Base-by-base conservation (phyloP, 2,113 vertebrate genomes). In the Todiramphus saurophagus region DNA sequence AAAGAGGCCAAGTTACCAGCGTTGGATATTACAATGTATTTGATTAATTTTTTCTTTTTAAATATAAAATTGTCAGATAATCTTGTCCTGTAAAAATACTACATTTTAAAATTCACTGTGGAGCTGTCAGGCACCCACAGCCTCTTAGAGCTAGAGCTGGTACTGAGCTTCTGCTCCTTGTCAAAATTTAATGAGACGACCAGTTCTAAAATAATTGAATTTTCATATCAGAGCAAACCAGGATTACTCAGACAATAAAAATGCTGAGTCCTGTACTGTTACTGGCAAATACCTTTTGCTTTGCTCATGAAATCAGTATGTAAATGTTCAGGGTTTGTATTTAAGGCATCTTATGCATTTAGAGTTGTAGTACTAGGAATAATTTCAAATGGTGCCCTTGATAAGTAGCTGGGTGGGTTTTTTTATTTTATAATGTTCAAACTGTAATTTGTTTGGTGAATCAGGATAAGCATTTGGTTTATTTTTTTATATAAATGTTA, bases 151-250 rank as follows among this genome's bases (percentile, higher is more conserved):
- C 98, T 98, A 98, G 98, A 98, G 98, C 99, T 99, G 98, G 99
- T 98, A 98, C 98, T 94, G 94, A 98, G 98, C 99, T 98, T 97
- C 98, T 98, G 98, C 98, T 98, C 98, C 99, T 99, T 99, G 99
- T 99, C 99, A 99, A 99, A 99, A 99, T 99, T 99, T 99, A 99
- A 99, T 98, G 98, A 98, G 98, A 99, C 98, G 98, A 99, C 99
- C 99, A 98, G 98, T 99, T 99, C 99, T 99, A 99, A 99, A 99
- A 99, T 99, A 99, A 99, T 99, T 99, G 99, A 99, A 99, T 99
- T 99, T 99, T 99, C 99, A 99, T 99, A 99, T 99, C 99, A 99
- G 99, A 99, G 99, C 97, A 94, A 99, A 98, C 98, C 99, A 99
- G 99, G 99, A 99, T 99, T 98, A 99, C 98, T 98, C 99, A 99